Evolutionary conservation across 1,140 invertebrate genomes (phyloP), one percentile per base, ranked within the genome.

Genomic region (Anastrepha obliqua): DNA sequence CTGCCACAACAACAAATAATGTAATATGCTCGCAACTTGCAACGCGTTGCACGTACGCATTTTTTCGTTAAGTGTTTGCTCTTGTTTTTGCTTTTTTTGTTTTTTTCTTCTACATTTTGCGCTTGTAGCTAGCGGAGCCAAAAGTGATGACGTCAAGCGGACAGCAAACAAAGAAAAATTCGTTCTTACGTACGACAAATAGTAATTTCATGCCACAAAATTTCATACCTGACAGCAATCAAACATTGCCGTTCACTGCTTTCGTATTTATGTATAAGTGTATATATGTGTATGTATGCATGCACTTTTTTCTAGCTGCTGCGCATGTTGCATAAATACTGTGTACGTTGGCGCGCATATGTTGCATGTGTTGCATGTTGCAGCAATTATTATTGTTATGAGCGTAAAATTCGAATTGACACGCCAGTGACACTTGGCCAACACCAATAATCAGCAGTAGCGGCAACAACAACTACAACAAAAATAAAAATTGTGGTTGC

Each of bases 361-460:
- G 59, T 59, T 42, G 55, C 85, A 86, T 60, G 58, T 62, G 29
- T 86, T 86, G 85, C 85, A 62, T 62, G 81, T 39, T 39, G 13
- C 85, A 44, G n/a, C 59, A 44, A 59, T 86, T 59, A 86, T 60
- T 60, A 86, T 60, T 86, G 85, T 60, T 86, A 60, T 62, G 58
- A 86, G 85, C 85, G 85, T 86, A 86, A 86, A 86, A 86, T 86
- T 86, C 59, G 58, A 86, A 86, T 86, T 86, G 55, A 86, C 85
- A 86, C 85, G 85, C 59, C 59, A 86, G 85, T 86, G 85, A 86
- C 85, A 86, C 85, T 86, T 86, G 55, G 85, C 85, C 29, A 62
- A 60, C 85, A 86, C 74, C 74, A 81, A 81, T 81, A 81, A 81
- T 81, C 47, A 81, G 42, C 74, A 55, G 44, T 13, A 55, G 47